Evolutionary conservation across 1,140 invertebrate genomes (phyloP).

Genomic region (Elysia chlorotica): DNA sequence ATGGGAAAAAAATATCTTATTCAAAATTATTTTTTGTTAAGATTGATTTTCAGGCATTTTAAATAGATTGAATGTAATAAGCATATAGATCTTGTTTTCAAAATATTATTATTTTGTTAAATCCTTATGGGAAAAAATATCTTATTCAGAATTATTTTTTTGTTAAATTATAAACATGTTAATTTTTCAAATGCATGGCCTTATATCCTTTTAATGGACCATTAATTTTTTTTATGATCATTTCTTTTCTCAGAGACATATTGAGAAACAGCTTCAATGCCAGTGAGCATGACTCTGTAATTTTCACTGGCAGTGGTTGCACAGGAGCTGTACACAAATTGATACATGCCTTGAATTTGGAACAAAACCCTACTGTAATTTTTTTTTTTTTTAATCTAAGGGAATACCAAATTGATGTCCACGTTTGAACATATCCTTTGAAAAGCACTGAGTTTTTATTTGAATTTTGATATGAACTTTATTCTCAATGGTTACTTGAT

Average conservation of each 20-base stretch:
- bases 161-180: too few species aligned
- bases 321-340: conserved; percentile 64
- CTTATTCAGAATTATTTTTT: not conserved
- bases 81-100: not conserved
- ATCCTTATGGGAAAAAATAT: not conserved
- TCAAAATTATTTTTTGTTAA: not conserved
- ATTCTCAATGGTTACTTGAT: too few species aligned
- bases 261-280: conserved; percentile 81
- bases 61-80: too few species aligned
- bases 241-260: conserved; percentile 71
- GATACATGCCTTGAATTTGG: not conserved
- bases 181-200: too few species aligned
- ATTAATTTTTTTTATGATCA: not conserved
- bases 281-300: conserved; percentile 81
- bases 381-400: too few species aligned
- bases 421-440: too few species aligned
- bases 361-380: not conserved
- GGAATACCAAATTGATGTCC: too few species aligned
- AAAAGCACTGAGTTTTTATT: too few species aligned
- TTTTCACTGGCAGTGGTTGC: conserved; percentile 78
- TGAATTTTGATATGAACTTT: too few species aligned
- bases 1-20: not conserved
- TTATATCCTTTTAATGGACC: too few species aligned
- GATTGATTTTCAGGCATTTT: too few species aligned
- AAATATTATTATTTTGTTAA: not conserved